phyloP scores from a whole-genome alignment of 2,113 vertebrate species.

The Zootoca vivipara region DNA sequence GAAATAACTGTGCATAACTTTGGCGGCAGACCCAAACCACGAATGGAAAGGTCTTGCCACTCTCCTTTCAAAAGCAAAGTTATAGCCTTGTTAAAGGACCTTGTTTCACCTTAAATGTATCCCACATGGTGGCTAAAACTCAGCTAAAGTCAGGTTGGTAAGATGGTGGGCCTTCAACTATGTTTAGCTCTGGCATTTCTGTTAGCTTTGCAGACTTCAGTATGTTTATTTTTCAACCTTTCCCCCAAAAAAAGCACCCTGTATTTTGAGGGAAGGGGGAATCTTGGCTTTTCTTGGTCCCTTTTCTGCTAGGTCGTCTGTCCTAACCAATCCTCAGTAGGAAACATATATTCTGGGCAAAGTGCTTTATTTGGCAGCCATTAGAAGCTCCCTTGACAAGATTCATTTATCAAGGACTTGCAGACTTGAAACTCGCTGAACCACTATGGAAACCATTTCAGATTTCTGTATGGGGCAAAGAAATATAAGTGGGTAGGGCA shows the following conservation, averaged over 20 bases:
- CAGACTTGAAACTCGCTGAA: no score
- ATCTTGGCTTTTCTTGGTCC: background rate
- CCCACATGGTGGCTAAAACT: background rate
- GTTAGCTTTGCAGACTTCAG: background rate
- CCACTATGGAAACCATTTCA: background rate
- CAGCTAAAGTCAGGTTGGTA: background rate
- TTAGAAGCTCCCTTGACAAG: background rate
- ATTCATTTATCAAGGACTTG: background rate
- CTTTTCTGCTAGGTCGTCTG: background rate
- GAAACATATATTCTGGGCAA: slow-evolving; percentile 22
- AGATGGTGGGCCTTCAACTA: background rate
- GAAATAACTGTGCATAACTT: background rate
- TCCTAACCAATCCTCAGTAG: background rate
- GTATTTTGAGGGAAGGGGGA: background rate
- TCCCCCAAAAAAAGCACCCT: background rate
- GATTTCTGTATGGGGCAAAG: background rate
- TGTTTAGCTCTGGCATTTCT: slow-evolving; percentile 28
- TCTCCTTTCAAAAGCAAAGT: background rate
- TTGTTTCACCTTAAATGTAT: slow-evolving; percentile 20
- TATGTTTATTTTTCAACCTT: background rate
- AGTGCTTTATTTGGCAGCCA: background rate
- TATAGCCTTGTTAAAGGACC: background rate
- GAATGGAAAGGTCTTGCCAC: background rate
- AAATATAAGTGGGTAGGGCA: no score
- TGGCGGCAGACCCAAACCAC: background rate